Conservation (phyloP, 1,140 invertebrate genomes). For the Asobara japonica region DNA sequence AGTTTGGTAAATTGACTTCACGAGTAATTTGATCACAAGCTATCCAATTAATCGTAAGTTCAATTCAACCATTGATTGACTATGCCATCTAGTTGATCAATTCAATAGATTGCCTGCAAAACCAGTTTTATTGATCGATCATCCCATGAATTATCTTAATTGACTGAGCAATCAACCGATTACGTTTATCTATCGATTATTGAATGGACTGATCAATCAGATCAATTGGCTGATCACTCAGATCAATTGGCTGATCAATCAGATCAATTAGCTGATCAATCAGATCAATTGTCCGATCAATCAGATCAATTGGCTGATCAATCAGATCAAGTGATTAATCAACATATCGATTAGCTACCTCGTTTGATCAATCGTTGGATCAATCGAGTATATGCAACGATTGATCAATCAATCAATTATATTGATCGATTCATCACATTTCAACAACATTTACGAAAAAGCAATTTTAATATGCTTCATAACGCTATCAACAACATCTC, state of each 20-base stretch:
- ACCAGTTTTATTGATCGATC: too few relatives aligned
- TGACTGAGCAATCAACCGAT: neutral
- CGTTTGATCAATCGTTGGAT: neutral
- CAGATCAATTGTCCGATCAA: neutral
- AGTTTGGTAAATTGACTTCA: too few relatives aligned
- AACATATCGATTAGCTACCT: neutral
- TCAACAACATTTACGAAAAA: neutral
- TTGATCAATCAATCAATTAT: neutral
- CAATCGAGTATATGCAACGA: neutral
- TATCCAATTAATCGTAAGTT: too few relatives aligned
- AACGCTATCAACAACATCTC: constrained; percentile 76
- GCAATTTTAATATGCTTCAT: constrained; percentile 70
- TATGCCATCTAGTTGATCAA: too few relatives aligned
- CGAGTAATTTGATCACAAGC: too few relatives aligned
- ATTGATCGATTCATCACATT: neutral
- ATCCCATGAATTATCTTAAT: neutral
- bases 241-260: neutral
- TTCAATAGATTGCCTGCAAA: too few relatives aligned
- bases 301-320: neutral
- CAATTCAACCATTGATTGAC: too few relatives aligned
- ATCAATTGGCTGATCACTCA: too few relatives aligned
- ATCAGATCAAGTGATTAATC: neutral
- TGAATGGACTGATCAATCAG: neutral
- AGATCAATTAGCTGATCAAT: neutral
- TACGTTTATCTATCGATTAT: neutral